phyloP scores from a whole-genome alignment of 1,140 invertebrate genomes.

The Bombus balteatus region DNA sequence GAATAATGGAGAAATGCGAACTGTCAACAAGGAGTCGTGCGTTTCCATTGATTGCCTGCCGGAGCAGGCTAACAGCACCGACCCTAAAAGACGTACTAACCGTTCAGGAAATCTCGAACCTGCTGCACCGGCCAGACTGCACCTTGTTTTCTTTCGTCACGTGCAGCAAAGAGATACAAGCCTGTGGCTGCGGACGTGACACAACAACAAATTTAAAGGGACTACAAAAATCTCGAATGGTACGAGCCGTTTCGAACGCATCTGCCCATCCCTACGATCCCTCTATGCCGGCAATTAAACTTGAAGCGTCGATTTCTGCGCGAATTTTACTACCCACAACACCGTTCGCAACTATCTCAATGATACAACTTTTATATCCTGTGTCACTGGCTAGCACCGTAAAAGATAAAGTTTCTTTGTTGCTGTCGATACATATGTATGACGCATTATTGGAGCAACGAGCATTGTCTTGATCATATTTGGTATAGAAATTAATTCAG shows the following conservation, averaged over 20 bases:
- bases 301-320: not conserved
- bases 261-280: not conserved
- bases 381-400: too few species aligned
- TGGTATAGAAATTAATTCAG: too few species aligned
- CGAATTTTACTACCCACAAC: too few species aligned
- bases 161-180: constrained; percentile 61
- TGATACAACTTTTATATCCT: too few species aligned
- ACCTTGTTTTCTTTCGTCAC: constrained; percentile 76
- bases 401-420: too few species aligned
- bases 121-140: constrained; percentile 63
- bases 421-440: too few species aligned
- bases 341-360: too few species aligned
- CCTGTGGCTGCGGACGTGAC: constrained; percentile 55
- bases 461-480: too few species aligned
- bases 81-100: constrained; percentile 63
- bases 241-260: constrained; percentile 12
- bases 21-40: constrained; percentile 28
- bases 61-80: not conserved
- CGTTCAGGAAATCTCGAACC: constrained; percentile 72
- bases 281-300: not conserved
- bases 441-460: too few species aligned
- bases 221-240: constrained; percentile 48
- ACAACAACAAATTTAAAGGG: constrained; percentile 73
- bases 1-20: constrained; percentile 33
- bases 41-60: constrained; percentile 39